phyloP scores from a whole-genome alignment of 2,888 invertebrate species.

The Tethea ocularis region DNA sequence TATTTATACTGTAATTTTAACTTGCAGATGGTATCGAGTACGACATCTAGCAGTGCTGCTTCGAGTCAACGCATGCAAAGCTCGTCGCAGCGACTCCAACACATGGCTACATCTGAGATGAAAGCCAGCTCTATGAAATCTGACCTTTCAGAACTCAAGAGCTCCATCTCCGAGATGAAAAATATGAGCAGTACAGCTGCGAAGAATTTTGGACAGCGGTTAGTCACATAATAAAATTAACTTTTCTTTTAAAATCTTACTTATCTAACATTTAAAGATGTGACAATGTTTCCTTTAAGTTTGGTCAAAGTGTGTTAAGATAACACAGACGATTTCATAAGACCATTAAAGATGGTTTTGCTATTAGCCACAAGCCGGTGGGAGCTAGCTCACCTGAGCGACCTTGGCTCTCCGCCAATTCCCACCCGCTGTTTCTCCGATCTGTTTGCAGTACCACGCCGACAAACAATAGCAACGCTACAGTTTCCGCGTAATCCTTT shows the following conservation, averaged over 20 bases:
- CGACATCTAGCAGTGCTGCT: slow-evolving; percentile 84
- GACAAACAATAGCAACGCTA: slow-evolving; percentile 78
- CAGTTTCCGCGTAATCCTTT: slow-evolving; percentile 54
- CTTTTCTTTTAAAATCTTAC: slow-evolving; percentile 21
- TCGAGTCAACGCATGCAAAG: slow-evolving; percentile 84
- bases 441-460: slow-evolving; percentile 76
- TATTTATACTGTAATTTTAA: slow-evolving; percentile 10
- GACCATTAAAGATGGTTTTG: slow-evolving; percentile 48
- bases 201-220: slow-evolving; percentile 77
- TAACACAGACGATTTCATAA: slow-evolving; percentile 47
- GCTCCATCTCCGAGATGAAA: slow-evolving; percentile 94
- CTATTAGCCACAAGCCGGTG: slow-evolving; percentile 55
- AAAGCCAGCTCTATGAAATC: slow-evolving; percentile 93
- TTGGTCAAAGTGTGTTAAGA: slow-evolving; percentile 55
- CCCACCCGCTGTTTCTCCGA: slow-evolving; percentile 69
- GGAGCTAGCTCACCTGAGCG: slow-evolving; percentile 77
- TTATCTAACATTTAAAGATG: slow-evolving; percentile 37
- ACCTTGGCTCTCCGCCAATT: slow-evolving; percentile 78
- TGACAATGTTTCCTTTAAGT: slow-evolving; percentile 51
- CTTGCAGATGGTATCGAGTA: slow-evolving; percentile 82
- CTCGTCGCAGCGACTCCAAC: slow-evolving; percentile 81
- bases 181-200: slow-evolving; percentile 83
- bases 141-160: slow-evolving; percentile 90
- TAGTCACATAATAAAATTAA: slow-evolving; percentile 31
- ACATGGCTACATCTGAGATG: slow-evolving; percentile 87